Conservation (phyloP, 2,113 vertebrate genomes). For the Xiphophorus maculatus region DNA sequence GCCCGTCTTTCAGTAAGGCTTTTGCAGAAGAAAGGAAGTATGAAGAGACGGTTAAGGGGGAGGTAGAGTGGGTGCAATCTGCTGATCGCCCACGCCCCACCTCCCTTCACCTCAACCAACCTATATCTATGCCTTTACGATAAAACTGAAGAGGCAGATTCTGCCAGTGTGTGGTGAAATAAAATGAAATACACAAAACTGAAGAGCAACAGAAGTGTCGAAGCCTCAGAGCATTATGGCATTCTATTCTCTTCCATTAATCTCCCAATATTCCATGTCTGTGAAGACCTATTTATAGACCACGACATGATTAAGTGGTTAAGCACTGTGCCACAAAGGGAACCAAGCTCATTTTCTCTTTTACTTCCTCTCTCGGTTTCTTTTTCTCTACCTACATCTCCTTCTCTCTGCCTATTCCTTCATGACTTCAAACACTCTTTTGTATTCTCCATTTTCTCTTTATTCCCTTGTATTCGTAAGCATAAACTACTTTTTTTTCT, state of each 20-base stretch:
- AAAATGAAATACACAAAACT: slow-evolving; percentile 51
- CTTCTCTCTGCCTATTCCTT: slow-evolving; percentile 16
- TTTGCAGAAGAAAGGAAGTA: slow-evolving; percentile 1
- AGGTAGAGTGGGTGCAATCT: slow-evolving; percentile 18
- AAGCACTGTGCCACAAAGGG: slow-evolving; percentile 67
- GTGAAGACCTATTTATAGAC: slow-evolving; percentile 74
- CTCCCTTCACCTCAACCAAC: neutral
- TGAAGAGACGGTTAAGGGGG: neutral
- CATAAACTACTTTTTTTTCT: slow-evolving; percentile 13
- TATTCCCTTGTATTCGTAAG: slow-evolving; percentile 21
- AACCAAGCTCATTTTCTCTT: slow-evolving; percentile 71
- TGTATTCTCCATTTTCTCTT: slow-evolving; percentile 17
- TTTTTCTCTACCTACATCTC: slow-evolving; percentile 36
- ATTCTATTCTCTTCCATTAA: slow-evolving; percentile 71
- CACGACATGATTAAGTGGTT: slow-evolving; percentile 72
- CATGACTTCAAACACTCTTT: slow-evolving; percentile 26
- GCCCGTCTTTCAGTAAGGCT: slow-evolving; percentile 10
- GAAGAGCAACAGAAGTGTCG: slow-evolving; percentile 50
- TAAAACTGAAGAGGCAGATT: slow-evolving; percentile 26
- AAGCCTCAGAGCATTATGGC: slow-evolving; percentile 55
- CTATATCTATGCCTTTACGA: neutral
- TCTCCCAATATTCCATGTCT: slow-evolving; percentile 73
- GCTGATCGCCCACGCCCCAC: slow-evolving; percentile 3
- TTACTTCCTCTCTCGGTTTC: slow-evolving; percentile 45
- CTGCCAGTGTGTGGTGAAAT: slow-evolving; percentile 17